Evolutionary conservation across 2,888 invertebrate genomes (phyloP), one percentile per base, ranked within the genome.

Genomic region (Artemia sinica): DNA sequence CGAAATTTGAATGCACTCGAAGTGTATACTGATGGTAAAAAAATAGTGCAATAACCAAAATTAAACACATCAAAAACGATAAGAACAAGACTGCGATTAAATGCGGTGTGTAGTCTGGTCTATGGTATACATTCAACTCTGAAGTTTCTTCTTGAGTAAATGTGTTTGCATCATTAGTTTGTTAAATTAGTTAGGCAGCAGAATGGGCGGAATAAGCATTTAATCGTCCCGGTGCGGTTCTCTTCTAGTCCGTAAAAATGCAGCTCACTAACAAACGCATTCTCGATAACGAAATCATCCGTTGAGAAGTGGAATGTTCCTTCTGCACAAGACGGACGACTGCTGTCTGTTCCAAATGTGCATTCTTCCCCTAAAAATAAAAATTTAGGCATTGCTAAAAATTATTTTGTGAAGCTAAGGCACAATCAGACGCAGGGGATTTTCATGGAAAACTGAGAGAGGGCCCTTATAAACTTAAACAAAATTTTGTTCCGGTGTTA

Each of bases 81-180:
- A 58, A 18, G 14, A 28, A n/a, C n/a, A 58, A 58, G 63, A 28
- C 63, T 18, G 10, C 8, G 8, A 58, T 58, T n/a, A 58, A 28
- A 28, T 58, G 63, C 8, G 14, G n/a, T 8, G 14, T 28, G 63
- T 58, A 58, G 63, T 58, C 63, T 8, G 63, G 63, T 58, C 63
- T 8, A 8, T n/a, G n/a, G 63, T 58, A 10, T 9, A 58, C 63
- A 9, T 8, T 10, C 10, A 58, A 28, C 14, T 28, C 28, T 9
- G 63, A 58, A 58, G 63, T 58, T n/a, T n/a, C 63, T 58, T 58
- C 63, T 8, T 18, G n/a, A 18, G 63, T 58, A 8, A 58, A 18
- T 9, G 11, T 58, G 63, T 58, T 28, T 58, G 9, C 1, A 41
- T 41, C 41, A 41, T 41, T 10, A 10, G 63, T 58, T 58, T n/a